Evolutionary conservation across 2,797 vertebrate species (phyloP).

Genomic region (Paguma larvata): DNA sequence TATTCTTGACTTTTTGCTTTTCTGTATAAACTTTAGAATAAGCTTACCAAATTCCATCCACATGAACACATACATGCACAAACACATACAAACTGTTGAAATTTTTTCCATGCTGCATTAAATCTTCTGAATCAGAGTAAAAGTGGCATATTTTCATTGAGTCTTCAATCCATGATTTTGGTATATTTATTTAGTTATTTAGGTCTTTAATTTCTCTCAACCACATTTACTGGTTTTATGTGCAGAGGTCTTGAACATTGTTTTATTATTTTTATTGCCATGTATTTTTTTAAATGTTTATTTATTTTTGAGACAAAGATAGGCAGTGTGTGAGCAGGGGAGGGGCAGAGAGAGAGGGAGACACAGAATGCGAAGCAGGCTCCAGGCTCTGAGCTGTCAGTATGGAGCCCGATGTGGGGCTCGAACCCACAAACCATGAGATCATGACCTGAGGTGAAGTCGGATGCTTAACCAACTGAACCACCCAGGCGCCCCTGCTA

Average conservation of each 20-base stretch:
- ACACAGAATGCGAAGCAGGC: too few relatives aligned
- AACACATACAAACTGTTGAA: not conserved
- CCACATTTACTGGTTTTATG: not conserved
- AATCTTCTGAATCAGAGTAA: not conserved
- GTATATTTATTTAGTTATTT: constrained; percentile 6
- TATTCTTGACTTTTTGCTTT: not conserved
- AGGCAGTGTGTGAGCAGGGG: too few relatives aligned
- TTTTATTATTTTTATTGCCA: constrained; percentile 27
- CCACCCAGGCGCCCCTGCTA: too few relatives aligned
- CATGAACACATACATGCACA: not conserved
- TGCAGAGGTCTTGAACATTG: not conserved
- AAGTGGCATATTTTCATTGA: constrained; percentile 36
- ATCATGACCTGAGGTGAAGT: too few relatives aligned
- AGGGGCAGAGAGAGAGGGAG: too few relatives aligned
- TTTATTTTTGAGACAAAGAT: too few relatives aligned
- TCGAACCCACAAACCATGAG: too few relatives aligned
- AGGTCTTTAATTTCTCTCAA: not conserved
- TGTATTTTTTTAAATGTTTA: too few relatives aligned
- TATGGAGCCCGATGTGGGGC: too few relatives aligned
- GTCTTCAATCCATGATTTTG: not conserved
- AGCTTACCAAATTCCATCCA: not conserved
- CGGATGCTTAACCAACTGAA: too few relatives aligned
- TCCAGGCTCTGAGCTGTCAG: too few relatives aligned
- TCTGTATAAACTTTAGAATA: not conserved
- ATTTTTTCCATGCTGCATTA: not conserved